Evolutionary conservation across 2,113 vertebrate genomes (phyloP).

Genomic region (Petrocephalus microphthalmus): DNA sequence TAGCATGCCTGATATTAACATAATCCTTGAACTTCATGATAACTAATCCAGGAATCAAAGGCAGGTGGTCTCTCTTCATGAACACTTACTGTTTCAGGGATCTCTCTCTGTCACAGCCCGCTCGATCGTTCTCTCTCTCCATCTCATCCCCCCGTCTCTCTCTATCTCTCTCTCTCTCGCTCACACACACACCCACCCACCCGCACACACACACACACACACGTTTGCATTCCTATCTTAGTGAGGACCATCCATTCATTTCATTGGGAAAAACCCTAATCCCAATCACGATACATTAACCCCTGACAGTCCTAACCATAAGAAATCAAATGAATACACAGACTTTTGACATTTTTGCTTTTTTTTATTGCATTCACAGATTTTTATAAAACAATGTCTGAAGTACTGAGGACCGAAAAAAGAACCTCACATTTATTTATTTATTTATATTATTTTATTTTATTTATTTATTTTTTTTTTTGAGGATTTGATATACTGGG

Average conservation of each 20-base stretch:
- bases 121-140: not conserved
- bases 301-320: not conserved
- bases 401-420: no score
- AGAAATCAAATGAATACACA: not conserved
- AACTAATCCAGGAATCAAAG: not conserved
- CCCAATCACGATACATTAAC: not conserved
- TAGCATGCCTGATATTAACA: not conserved
- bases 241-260: not conserved
- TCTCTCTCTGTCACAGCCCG: conserved; percentile 7
- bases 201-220: not conserved
- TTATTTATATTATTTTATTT: no score
- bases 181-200: not conserved
- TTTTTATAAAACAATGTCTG: not conserved
- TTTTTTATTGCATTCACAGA: not conserved
- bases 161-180: not conserved
- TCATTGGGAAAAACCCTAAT: not conserved
- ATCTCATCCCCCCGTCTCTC: not conserved
- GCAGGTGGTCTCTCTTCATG: not conserved
- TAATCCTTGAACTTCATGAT: not conserved
- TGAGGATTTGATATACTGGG: no score
- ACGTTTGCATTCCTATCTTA: not conserved
- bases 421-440: no score
- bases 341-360: not conserved
- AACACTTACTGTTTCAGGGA: not conserved
- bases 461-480: no score